These are phyloP conservation scores for Tanytarsus gracilentus DNA, from an alignment of 2,888 invertebrate genomes.

Conservation along the genomic window DNA sequence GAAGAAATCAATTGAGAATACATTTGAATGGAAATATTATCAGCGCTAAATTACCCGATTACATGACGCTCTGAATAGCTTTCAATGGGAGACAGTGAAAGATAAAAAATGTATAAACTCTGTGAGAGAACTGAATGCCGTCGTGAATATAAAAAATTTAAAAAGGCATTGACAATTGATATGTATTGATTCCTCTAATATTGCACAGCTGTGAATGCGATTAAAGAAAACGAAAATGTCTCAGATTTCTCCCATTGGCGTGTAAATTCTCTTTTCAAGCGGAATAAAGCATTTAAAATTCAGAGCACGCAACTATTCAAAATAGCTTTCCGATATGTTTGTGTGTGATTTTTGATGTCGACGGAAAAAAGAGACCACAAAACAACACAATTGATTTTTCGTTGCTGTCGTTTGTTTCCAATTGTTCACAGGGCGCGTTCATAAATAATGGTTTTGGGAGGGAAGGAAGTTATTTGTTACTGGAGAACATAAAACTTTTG, in stretches of 20 bases:
- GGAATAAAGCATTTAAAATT: conserved; percentile 9
- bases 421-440: no score
- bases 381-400: no score
- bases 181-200: conserved; percentile 1
- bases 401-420: no score
- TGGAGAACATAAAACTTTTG: no score
- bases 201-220: conserved; percentile 15
- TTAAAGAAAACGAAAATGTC: background rate
- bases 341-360: background rate
- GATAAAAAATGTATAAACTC: background rate
- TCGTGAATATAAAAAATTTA: conserved; percentile 3
- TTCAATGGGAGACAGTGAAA: background rate
- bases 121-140: background rate
- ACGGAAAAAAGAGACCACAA: no score
- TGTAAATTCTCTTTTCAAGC: background rate
- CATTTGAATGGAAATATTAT: conserved; percentile 11
- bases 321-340: conserved; percentile 8
- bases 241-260: background rate
- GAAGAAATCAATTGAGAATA: conserved; percentile 10
- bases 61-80: background rate
- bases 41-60: conserved; percentile 15
- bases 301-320: background rate
- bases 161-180: conserved; percentile 7
- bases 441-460: no score
- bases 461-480: no score